Evolutionary conservation across 2,113 vertebrate species (phyloP).

Genomic region (Crotalus tigris): DNA sequence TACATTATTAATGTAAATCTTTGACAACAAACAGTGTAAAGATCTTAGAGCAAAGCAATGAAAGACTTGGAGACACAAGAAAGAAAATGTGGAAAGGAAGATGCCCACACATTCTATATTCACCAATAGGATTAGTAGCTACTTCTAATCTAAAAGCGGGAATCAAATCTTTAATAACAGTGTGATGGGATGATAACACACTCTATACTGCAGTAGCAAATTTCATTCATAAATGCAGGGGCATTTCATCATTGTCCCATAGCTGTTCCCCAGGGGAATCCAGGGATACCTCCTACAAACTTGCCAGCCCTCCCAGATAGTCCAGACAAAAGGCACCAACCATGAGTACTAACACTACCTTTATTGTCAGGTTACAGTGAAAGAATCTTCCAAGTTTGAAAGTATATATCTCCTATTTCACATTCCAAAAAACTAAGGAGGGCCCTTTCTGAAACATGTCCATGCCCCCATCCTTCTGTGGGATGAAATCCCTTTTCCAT

Average conservation of each 20-base stretch:
- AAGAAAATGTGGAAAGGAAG: background rate
- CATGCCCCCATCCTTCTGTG: background rate
- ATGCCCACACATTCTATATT: background rate
- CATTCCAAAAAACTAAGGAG: background rate
- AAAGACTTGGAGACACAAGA: background rate
- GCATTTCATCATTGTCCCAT: background rate
- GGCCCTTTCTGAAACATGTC: background rate
- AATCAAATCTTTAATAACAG: background rate
- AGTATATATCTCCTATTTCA: background rate
- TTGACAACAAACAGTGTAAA: background rate
- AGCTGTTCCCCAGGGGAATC: background rate
- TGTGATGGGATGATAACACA: background rate
- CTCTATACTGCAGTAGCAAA: background rate
- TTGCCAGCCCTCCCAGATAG: background rate
- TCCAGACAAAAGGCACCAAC: background rate
- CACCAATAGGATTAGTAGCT: background rate
- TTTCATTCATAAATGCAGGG: background rate
- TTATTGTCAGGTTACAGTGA: background rate
- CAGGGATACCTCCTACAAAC: background rate
- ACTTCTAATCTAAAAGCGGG: background rate
- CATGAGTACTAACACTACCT: background rate
- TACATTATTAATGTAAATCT: background rate
- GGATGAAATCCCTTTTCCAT: background rate
- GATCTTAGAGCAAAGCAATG: background rate
- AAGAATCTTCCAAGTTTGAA: background rate